A percentile compares a stretch with the other conserved stretches of the same genome.
phyloP scores from a whole-genome alignment of 2,797 vertebrate species.

The Peromyscus aztecus region DNA sequence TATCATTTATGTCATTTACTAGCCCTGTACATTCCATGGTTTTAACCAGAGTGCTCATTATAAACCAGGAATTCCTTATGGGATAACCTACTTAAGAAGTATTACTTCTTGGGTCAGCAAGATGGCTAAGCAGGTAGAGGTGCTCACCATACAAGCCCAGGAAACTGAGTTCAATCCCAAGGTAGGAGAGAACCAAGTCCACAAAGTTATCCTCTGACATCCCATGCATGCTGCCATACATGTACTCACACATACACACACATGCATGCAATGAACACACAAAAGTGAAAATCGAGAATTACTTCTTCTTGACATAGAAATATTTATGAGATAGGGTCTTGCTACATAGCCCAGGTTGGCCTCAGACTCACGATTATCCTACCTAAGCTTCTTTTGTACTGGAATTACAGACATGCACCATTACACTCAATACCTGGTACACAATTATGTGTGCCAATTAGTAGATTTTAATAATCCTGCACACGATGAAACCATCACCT shows the following conservation, averaged over 20 bases:
- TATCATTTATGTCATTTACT: constrained; percentile 33
- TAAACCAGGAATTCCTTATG: neutral
- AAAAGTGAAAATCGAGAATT: neutral
- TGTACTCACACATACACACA: neutral
- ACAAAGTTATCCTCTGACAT: neutral
- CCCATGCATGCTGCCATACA: neutral
- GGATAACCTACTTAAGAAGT: neutral
- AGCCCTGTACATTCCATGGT: neutral
- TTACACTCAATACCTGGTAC: too few species aligned
- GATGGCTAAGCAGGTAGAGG: neutral
- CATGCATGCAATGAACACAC: neutral
- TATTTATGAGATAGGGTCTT: neutral
- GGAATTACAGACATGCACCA: neutral
- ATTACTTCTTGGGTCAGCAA: neutral
- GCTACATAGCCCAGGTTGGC: neutral
- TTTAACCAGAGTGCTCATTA: neutral
- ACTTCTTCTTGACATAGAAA: neutral
- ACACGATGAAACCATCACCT: neutral
- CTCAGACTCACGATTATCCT: neutral
- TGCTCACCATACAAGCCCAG: neutral
- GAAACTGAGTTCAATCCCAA: neutral
- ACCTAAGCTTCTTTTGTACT: neutral
- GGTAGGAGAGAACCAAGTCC: neutral
- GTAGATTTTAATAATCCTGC: neutral
- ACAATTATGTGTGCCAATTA: neutral